Base-by-base conservation (phyloP, 2,888 invertebrate genomes). In the Drosophila pullipes region DNA sequence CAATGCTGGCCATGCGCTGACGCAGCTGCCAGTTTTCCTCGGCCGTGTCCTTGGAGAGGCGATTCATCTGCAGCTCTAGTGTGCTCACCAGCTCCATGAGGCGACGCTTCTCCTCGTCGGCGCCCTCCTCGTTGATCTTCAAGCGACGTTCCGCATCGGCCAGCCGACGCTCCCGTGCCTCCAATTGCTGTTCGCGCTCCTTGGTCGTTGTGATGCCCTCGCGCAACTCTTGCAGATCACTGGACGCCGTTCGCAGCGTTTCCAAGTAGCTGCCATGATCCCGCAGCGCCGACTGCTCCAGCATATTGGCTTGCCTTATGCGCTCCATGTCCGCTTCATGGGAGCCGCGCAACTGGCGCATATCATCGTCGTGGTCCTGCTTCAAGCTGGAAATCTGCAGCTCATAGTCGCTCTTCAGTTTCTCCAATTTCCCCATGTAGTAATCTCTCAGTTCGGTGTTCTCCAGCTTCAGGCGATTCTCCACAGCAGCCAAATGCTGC, bases 11-110 rank as follows among this genome's bases (percentile, higher is more conserved):
- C 82, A 93, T 80, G 65, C 92, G 92, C 78, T 93, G 93, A 0
- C 93, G 87, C 18, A 93, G 62, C 39, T 91, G 87, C 93, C 93
- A 94, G 62, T 93, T 93, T 44, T 94, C 93, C 53, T 94, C 93
- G 0, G 92, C 91, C 0, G 93, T 83, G 13, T 92, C 93, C 64
- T 92, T 92, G 1, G 92, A 91, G 0, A 93, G 74, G 11, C 91
- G 91, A 5, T 67, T 75, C 47, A 93, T 70, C 69, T 94, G 94
- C 22, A 87, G 62, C 69, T 94, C 93, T 35, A 94, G 71, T 7
- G 91, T 92, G 64, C 92, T 89, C 0, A 94, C 93, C 41, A 94
- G 69, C n/a, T 93, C 91, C 89, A 94, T 92, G 0, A 93, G 85
- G 0, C 93, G 91, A 6, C 83, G 81, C 68, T 91, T 92, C 58